Base-by-base conservation (phyloP, 2,113 vertebrate species). In the Oryzias curvinotus region DNA sequence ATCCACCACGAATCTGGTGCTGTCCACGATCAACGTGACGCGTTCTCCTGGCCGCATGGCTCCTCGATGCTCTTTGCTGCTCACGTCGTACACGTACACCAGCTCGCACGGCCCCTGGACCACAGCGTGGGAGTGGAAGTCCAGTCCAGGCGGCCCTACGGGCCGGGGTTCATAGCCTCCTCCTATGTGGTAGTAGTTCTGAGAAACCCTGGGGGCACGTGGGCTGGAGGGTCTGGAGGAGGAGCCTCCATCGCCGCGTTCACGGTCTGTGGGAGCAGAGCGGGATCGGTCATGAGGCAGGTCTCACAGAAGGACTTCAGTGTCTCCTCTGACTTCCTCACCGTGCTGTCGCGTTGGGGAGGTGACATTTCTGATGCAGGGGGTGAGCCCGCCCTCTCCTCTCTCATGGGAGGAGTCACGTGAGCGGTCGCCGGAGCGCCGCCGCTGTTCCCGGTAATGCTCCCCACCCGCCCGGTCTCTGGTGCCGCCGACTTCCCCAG, bases 1-100 rank as follows among this genome's bases (percentile, higher is more conserved):
- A 80, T 99, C 97, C 59, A 98, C 96, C 57, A 99, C 96, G 73
- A 99, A 99, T 90, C 96, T 92, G 1, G 96, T 98, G 77, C 97
- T 97, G 84, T 98, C 97, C 82, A 99, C 96, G 2, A 99, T 96
- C 0, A 99, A 92, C 0, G 96, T 98, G 2, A 99, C 95, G 67
- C 97, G 85, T 71, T 99, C 96, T 0, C 94, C 92, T 0, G 91
- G 91, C 58, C 95, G 89, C 50, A 94, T 86, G 15, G 93, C 56
- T 0, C 86, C 93, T 36, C 96, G 93, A 54, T 93, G 87, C 69
- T 99, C 97, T 80, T 98, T 98, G 46, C 88, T 81, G 53, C 91
- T 90, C 16, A 88, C 50, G 82, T 99, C 96, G 13, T 95, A 98
- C 0, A 98, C 94, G 78, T 95, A 97, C 41, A 96, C 93, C 95